Evolutionary conservation across 1,140 invertebrate genomes (phyloP).

Genomic region (Cherax destructor): DNA sequence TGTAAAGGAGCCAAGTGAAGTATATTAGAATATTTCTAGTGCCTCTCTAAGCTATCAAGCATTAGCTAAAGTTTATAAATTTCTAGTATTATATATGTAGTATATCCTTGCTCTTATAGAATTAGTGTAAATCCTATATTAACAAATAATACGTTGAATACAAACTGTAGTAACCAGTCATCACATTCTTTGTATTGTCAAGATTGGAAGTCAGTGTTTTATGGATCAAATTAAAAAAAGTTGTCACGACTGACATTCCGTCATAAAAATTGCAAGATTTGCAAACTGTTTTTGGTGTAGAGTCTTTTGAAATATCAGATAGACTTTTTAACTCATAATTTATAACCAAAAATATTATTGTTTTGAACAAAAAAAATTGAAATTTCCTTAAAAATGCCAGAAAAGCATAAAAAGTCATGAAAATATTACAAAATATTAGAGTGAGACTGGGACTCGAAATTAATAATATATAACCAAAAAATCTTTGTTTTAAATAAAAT

Average conservation of each 20-base stretch:
- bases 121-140: neutral
- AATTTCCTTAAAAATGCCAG: too few relatives aligned
- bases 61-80: conserved; percentile 1
- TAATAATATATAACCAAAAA: too few relatives aligned
- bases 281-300: too few relatives aligned
- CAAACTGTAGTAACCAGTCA: neutral
- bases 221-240: neutral
- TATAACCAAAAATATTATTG: too few relatives aligned
- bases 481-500: too few relatives aligned
- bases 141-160: neutral
- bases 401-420: too few relatives aligned
- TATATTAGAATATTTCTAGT: neutral
- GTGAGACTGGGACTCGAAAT: too few relatives aligned
- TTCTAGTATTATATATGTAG: neutral
- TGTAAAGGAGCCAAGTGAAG: neutral
- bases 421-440: too few relatives aligned
- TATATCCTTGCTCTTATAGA: neutral
- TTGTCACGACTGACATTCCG: neutral
- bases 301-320: too few relatives aligned
- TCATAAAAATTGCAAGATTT: too few relatives aligned
- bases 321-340: too few relatives aligned
- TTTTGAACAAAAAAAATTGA: too few relatives aligned
- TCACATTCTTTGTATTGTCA: neutral
- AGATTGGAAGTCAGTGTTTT: neutral
- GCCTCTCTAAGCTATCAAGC: neutral